Evolutionary conservation across 2,888 invertebrate genomes (phyloP).

Genomic region (Limnephilus auricula): DNA sequence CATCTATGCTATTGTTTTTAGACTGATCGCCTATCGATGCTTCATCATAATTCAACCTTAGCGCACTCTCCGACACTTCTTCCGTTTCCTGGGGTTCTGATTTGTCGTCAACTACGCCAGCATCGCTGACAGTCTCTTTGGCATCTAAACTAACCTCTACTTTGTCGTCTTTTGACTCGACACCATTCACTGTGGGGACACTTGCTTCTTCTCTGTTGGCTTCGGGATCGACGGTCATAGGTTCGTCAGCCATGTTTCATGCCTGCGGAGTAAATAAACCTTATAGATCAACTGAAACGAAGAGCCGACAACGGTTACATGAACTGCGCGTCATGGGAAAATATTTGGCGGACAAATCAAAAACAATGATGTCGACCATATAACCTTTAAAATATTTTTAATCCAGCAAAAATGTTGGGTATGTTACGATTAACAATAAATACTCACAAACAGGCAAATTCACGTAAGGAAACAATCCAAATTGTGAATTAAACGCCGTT

Average conservation of each 20-base stretch:
- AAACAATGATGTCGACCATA: slow-evolving; percentile 55
- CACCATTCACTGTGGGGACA: slow-evolving; percentile 59
- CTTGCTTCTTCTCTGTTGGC: slow-evolving; percentile 51
- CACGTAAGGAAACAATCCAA: slow-evolving; percentile 34
- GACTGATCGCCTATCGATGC: slow-evolving; percentile 25
- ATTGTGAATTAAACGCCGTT: slow-evolving; percentile 26
- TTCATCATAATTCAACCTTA: slow-evolving; percentile 47
- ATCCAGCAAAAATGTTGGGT: background rate
- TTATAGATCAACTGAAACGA: slow-evolving; percentile 39
- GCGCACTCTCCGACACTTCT: slow-evolving; percentile 21
- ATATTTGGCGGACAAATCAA: slow-evolving; percentile 58
- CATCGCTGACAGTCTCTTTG: slow-evolving; percentile 51
- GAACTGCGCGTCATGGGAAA: slow-evolving; percentile 63
- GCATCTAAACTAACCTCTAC: slow-evolving; percentile 52
- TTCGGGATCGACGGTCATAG: slow-evolving; percentile 54
- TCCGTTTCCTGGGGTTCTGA: slow-evolving; percentile 23
- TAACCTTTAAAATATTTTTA: slow-evolving; percentile 55
- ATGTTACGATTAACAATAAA: background rate
- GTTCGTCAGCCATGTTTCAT: slow-evolving; percentile 62
- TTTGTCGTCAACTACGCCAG: slow-evolving; percentile 6
- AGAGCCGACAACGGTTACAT: slow-evolving; percentile 54
- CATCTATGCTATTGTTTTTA: slow-evolving; percentile 35
- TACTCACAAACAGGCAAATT: slow-evolving; percentile 37
- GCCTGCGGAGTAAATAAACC: slow-evolving; percentile 48
- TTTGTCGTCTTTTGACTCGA: slow-evolving; percentile 48